Evolutionary conservation across 1,140 invertebrate genomes (phyloP), one percentile per base, ranked within the genome.

Genomic region (Cotesia vestalis): DNA sequence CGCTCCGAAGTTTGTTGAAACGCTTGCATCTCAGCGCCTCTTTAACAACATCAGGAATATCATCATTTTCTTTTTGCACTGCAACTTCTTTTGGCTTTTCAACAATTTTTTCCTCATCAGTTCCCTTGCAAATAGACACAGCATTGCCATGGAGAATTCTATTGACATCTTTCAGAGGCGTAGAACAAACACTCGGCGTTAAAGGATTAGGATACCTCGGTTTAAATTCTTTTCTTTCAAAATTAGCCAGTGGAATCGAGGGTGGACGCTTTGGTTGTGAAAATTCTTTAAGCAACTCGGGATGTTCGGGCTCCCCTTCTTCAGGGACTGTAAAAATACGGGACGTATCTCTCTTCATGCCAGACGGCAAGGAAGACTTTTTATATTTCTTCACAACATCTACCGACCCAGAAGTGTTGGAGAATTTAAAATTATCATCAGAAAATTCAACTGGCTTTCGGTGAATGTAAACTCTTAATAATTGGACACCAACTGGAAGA

Each of bases 271-370:
- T 72, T 36, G 70, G 73, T 46, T 79, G 78, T 35, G 76, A 78
- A 34, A 75, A 81, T 36, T 76, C 5, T 83, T 4, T 81, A 83
- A 2, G 85, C 69, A 81, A 86, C 80, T 84, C 85, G 6, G 69
- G 76, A 1, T 81, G 77, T 57, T 86, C 84, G 5, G 86, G 78
- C 71, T 85, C 88, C 52, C 89, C 90, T 81, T 94, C 92, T 85
- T 95, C 93, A 2, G 93, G 93, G 35, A 94, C 91, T 2, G 92
- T 94, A 73, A 94, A 94, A 35, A 94, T 90, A 1, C 93, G 83
- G 0, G 93, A 94, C 66, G 91, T 91, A 79, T 94, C 93, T 34
- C 92, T 87, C 83, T 94, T 94, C 88, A 94, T 91, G 51, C 86
- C 82, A 5, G 85, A 86, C 3, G 82, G 77, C 75, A 72, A 80